These are phyloP conservation scores for Aporophyla nigra DNA, from an alignment of 2,888 invertebrate species.

Conservation along the genomic window DNA sequence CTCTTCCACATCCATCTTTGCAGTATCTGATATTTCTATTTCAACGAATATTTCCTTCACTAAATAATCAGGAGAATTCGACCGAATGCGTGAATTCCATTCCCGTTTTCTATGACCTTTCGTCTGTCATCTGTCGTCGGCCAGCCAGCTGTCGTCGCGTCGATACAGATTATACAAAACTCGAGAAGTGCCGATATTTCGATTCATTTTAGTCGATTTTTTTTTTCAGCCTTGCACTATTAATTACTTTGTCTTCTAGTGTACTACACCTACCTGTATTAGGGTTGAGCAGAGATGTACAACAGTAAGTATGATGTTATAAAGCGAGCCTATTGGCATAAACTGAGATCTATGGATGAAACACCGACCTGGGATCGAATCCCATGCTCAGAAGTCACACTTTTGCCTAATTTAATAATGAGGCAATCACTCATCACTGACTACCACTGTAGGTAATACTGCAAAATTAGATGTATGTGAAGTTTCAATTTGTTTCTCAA, in stretches of 20 bases:
- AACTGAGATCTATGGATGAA: background rate
- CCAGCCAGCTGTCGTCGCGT: constrained; percentile 49
- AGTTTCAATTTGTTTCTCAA: too few species aligned
- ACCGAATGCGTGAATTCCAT: constrained; percentile 58
- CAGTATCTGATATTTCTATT: constrained; percentile 52
- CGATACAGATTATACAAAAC: constrained; percentile 42
- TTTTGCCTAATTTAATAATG: background rate
- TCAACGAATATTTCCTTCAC: constrained; percentile 57
- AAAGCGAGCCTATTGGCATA: background rate
- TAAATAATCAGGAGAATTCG: constrained; percentile 57
- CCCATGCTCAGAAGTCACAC: background rate
- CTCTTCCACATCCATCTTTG: constrained; percentile 91
- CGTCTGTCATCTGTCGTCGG: constrained; percentile 50
- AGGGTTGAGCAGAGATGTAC: background rate
- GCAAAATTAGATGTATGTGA: too few species aligned
- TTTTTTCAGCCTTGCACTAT: background rate
- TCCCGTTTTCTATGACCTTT: constrained; percentile 63
- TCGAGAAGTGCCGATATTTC: constrained; percentile 1
- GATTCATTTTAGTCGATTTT: constrained; percentile 39
- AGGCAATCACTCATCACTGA: too few species aligned
- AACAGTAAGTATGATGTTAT: background rate
- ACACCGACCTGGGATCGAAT: background rate
- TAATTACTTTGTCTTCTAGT: background rate
- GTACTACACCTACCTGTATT: background rate
- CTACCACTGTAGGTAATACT: too few species aligned